Conservation (phyloP, 2,113 vertebrate species). For the Trogon melanurus region DNA sequence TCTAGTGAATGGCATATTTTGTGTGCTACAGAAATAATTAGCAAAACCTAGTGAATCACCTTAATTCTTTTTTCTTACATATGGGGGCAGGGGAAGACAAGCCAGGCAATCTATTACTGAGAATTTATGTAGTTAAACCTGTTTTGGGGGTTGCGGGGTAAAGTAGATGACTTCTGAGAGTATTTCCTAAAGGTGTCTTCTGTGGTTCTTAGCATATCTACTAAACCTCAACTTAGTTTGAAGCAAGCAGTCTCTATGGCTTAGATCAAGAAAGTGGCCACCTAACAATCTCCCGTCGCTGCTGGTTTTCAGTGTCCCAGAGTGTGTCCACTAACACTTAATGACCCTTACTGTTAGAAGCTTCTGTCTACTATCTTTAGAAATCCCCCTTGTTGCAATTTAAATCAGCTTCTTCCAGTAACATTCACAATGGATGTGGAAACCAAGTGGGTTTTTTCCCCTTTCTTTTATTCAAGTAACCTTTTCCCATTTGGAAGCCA, state of each 20-base stretch:
- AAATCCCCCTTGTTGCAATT: not conserved
- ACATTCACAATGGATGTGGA: not conserved
- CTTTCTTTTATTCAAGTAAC: not conserved
- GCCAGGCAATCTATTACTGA: not conserved
- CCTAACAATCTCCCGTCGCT: not conserved
- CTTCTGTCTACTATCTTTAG: not conserved
- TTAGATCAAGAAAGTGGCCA: not conserved
- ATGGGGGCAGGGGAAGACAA: not conserved
- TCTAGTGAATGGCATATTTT: not conserved
- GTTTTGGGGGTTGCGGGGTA: not conserved
- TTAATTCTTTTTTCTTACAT: not conserved
- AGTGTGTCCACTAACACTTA: not conserved
- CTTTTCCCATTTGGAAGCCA: not conserved
- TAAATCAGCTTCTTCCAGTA: not conserved
- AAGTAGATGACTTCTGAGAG: not conserved
- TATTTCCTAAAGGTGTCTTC: not conserved
- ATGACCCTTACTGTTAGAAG: not conserved
- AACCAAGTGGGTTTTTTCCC: not conserved
- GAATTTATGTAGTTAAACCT: not conserved
- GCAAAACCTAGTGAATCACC: not conserved
- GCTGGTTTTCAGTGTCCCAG: not conserved
- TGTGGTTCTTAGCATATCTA: not conserved
- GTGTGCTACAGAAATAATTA: not conserved
- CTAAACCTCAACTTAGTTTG: not conserved
- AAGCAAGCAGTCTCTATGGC: not conserved